Percentiles rank a stretch among this genome's conserved stretches.
These are phyloP conservation scores for Gobionotothen gibberifrons DNA, from an alignment of 2,797 vertebrate species.

Conservation along the genomic window DNA sequence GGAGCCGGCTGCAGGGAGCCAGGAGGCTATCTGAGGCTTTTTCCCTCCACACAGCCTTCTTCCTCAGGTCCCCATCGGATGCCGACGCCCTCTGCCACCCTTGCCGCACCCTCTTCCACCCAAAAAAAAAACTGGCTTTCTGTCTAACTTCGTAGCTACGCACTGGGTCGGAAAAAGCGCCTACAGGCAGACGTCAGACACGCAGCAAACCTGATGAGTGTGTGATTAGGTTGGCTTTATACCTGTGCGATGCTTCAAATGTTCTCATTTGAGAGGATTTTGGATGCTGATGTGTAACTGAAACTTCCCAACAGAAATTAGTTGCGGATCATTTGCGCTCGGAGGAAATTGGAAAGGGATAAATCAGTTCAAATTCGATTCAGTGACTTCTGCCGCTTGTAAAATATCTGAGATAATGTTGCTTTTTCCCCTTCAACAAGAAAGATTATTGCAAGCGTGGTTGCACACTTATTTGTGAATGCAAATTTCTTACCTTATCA, in stretches of 20 bases:
- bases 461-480: conserved; percentile 39
- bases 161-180: conserved; percentile 45
- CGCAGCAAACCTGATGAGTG: conserved; percentile 48
- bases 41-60: conserved; percentile 30
- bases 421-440: not conserved
- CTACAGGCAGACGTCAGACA: conserved; percentile 30
- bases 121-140: conserved; percentile 2
- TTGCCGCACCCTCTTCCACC: not conserved
- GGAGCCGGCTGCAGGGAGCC: conserved; percentile 59
- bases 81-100: not conserved
- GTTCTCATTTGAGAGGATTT: conserved; percentile 38
- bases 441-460: conserved; percentile 17
- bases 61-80: conserved; percentile 21
- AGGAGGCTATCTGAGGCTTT: conserved; percentile 41
- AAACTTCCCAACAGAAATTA: conserved; percentile 57
- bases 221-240: conserved; percentile 48
- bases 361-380: conserved; percentile 47
- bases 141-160: conserved; percentile 7
- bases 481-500: conserved; percentile 56
- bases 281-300: conserved; percentile 6
- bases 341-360: conserved; percentile 50
- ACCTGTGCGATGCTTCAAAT: conserved; percentile 46
- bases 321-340: conserved; percentile 48
- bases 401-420: conserved; percentile 27
- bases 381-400: conserved; percentile 29